A percentile compares a stretch with the other conserved stretches of the same genome.
Evolutionary conservation across 2,888 invertebrate genomes (phyloP).

Genomic region (Blera fallax): DNA sequence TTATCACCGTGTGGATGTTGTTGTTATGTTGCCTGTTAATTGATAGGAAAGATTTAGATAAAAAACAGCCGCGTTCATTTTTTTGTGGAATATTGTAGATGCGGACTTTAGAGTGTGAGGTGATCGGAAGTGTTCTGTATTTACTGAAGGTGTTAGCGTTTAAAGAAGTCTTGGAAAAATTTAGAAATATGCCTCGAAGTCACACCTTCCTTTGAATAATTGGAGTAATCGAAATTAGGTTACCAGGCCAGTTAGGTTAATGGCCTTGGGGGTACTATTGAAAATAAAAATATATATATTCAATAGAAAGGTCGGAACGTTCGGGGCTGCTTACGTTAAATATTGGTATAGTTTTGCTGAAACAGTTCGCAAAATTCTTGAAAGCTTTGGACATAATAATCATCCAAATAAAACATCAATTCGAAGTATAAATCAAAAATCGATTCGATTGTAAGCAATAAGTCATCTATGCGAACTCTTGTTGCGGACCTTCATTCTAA

Average conservation of each 20-base stretch:
- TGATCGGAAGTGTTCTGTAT: not conserved
- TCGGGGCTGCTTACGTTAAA: too few species aligned
- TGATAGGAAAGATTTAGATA: conserved; percentile 18
- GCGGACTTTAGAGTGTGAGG: not conserved
- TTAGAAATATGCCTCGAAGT: not conserved
- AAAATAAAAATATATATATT: not conserved
- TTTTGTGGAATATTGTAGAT: conserved; percentile 2
- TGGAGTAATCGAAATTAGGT: not conserved
- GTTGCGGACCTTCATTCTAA: too few species aligned
- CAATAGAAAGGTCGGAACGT: too few species aligned
- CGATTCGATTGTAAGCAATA: too few species aligned
- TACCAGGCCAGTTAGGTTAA: not conserved
- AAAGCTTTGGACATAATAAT: too few species aligned
- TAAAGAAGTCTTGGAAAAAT: too few species aligned
- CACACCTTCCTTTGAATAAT: not conserved
- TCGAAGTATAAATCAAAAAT: too few species aligned
- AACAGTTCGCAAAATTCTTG: too few species aligned
- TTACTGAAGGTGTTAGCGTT: not conserved
- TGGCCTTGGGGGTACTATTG: not conserved
- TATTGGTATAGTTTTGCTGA: too few species aligned
- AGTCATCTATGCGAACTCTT: too few species aligned
- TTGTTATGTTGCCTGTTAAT: not conserved
- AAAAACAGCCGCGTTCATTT: not conserved
- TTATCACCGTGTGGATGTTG: not conserved
- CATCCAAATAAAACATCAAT: too few species aligned